These are phyloP conservation scores for Tiliqua scincoides DNA, from an alignment of 2,113 vertebrate species.

Conservation along the genomic window DNA sequence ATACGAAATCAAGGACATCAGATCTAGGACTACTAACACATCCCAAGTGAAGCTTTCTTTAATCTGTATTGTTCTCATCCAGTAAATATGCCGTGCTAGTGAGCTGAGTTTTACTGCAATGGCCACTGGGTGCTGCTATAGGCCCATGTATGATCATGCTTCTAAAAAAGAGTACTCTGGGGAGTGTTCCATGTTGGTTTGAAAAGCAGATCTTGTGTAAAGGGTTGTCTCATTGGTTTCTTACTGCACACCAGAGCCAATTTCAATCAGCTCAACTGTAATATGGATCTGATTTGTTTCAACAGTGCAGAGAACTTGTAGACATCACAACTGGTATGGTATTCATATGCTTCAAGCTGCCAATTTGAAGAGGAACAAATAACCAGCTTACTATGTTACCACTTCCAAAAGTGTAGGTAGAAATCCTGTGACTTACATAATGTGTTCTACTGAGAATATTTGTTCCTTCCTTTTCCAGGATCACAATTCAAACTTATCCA, in stretches of 20 bases:
- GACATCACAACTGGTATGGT: neutral
- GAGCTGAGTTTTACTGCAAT: neutral
- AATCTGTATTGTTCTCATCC: neutral
- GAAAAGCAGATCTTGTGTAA: neutral
- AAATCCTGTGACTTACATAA: neutral
- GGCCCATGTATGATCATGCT: neutral
- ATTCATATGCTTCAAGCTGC: neutral
- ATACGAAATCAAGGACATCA: no score
- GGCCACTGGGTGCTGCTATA: conserved; percentile 8
- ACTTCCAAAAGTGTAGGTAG: neutral
- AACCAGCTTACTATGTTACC: neutral
- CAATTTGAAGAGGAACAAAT: neutral
- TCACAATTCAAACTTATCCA: neutral
- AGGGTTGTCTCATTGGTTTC: neutral
- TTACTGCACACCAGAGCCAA: neutral
- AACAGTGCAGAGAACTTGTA: neutral
- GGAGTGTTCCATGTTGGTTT: neutral
- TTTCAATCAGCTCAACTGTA: neutral
- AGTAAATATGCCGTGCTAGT: neutral
- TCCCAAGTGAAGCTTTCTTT: no score
- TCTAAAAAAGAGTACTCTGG: neutral
- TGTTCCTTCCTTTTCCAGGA: neutral
- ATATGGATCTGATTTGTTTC: neutral
- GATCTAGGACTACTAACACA: no score
- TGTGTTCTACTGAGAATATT: no score